Base-by-base conservation (phyloP, 2,888 invertebrate species). In the Crossocerus cetratus region DNA sequence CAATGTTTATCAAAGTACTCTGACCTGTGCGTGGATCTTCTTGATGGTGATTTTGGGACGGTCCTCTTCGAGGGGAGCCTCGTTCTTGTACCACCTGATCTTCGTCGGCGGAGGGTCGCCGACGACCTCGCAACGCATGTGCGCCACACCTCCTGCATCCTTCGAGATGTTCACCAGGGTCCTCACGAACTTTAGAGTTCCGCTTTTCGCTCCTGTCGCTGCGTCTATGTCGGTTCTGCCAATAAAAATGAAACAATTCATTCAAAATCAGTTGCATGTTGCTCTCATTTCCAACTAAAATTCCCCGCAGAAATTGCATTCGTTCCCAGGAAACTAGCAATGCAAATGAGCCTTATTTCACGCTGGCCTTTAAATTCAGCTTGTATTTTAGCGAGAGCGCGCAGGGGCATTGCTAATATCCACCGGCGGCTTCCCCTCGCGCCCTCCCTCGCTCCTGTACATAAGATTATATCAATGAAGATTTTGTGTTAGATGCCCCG, bases 31-130 rank as follows among this genome's bases (percentile, higher is more conserved):
- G 20, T 84, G 83, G 59, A 88, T 88, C 82, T 90, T 91, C 71
- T 90, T 89, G 65, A 88, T 90, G 73, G 91, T 89, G 45, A 92
- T 88, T 45, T 91, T 88, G 1, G 91, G 89, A 4, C 90, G 90
- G 57, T 89, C 88, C 74, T 91, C 90, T 49, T 89, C 87, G 2
- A 94, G 85, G 0, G 91, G 92, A 2, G 91, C 92, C 77, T 92
- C 92, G 83, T 94, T 93, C 86, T 93, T 93, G 86, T 91, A 92
- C 95, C 95, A 95, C 56, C 90, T 90, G 78, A 94, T 92, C 81
- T 91, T 91, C 49, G 89, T 90, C 42, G 93, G 93, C 0, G 92
- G 91, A 0, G 93, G 93, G 80, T 92, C 91, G 0, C 93, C 93
- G 14, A 91, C 90, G 56, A 94, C 94, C 86, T 94, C 94, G 87